phyloP scores from a whole-genome alignment of 30 jellyfish, hydroid and myxozoan genomes.

The Sanderia malayensis region DNA sequence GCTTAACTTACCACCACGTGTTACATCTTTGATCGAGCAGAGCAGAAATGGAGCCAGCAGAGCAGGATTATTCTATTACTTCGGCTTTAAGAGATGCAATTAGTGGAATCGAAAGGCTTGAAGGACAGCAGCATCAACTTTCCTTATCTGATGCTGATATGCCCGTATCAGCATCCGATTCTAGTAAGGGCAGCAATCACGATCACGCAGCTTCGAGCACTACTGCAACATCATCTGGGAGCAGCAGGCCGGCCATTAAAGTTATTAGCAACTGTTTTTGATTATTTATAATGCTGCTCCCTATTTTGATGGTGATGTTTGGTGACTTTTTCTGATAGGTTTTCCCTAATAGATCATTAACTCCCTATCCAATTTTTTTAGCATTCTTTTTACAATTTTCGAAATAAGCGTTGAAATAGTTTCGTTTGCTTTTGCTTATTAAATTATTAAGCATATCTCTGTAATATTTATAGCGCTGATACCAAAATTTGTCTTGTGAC shows the following conservation, averaged over 20 bases:
- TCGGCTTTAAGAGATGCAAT: neutral
- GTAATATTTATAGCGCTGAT: conserved; percentile 8
- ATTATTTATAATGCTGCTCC: too few species aligned
- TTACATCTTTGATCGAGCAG: neutral
- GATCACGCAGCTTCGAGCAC: neutral
- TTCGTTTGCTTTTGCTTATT: conserved; percentile 4
- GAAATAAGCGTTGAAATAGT: neutral
- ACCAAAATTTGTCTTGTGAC: conserved; percentile 4
- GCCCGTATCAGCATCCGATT: too few species aligned
- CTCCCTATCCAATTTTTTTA: neutral
- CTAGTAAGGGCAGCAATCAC: too few species aligned
- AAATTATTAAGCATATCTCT: neutral
- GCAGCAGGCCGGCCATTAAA: too few species aligned
- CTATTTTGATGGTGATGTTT: too few species aligned
- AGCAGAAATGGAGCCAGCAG: conserved; percentile 6
- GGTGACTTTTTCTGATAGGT: neutral
- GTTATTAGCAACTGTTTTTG: too few species aligned
- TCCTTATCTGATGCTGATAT: neutral
- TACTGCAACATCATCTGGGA: neutral
- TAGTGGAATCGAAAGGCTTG: neutral
- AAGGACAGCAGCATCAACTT: neutral
- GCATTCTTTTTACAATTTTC: neutral
- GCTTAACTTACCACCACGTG: neutral
- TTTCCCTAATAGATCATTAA: neutral
- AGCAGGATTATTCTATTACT: neutral